A percentile compares a stretch with the other conserved stretches of the same genome.
phyloP scores from a whole-genome alignment of 2,888 invertebrate species.

The Drosophila recens region DNA sequence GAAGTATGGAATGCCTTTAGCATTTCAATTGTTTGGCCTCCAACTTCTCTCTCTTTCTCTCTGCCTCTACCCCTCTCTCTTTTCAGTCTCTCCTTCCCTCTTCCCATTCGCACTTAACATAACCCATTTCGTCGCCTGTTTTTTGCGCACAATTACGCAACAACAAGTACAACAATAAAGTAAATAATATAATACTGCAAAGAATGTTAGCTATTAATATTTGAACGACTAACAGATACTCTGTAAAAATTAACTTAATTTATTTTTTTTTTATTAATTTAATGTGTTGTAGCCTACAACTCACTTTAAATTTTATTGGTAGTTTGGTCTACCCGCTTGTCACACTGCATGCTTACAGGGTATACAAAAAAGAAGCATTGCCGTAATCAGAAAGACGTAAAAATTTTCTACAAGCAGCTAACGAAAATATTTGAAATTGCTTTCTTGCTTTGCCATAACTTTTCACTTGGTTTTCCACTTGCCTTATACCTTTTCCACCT shows the following conservation, averaged over 20 bases:
- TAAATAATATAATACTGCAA: conserved; percentile 3
- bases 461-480: conserved; percentile 43
- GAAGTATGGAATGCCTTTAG: conserved; percentile 39
- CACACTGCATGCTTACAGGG: conserved; percentile 16
- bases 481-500: conserved; percentile 9
- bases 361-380: conserved; percentile 45
- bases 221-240: conserved; percentile 11
- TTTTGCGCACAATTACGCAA: conserved; percentile 78
- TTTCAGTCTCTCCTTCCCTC: background rate
- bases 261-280: too few species aligned
- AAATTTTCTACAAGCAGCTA: conserved; percentile 76
- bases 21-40: conserved; percentile 58
- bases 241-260: background rate
- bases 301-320: background rate
- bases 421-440: conserved; percentile 80
- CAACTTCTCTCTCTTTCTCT: conserved; percentile 6
- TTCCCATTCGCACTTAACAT: conserved; percentile 29
- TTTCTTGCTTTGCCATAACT: conserved; percentile 71
- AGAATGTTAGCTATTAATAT: background rate
- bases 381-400: conserved; percentile 79
- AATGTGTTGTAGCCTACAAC: background rate
- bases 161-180: conserved; percentile 62
- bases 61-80: background rate
- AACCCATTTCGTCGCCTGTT: conserved; percentile 63
- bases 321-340: background rate